Percentiles rank a stretch among this genome's conserved stretches.
Evolutionary conservation across 2,888 invertebrate species (phyloP).

Genomic region (Malachius bipustulatus): DNA sequence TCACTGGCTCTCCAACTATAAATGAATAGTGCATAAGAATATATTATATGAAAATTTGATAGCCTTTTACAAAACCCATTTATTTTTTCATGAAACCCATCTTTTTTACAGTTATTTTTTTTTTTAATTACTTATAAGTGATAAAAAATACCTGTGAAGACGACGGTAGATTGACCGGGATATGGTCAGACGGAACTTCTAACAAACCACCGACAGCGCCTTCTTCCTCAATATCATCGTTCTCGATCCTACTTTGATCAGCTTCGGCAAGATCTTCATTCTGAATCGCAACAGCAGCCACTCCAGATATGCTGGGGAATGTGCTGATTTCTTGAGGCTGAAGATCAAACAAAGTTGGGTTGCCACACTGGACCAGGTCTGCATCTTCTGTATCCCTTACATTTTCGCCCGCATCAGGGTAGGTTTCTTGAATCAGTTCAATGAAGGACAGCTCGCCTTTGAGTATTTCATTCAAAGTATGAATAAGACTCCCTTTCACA

Average conservation of each 20-base stretch:
- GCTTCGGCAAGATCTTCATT: conserved; percentile 72
- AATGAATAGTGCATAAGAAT: too few relatives aligned
- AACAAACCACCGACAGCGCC: conserved; percentile 35
- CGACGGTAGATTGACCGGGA: background rate
- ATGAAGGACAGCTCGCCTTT: conserved; percentile 31
- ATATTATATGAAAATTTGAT: too few relatives aligned
- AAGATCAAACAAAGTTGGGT: conserved; percentile 24
- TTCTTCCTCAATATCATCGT: conserved; percentile 29
- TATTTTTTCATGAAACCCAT: too few relatives aligned
- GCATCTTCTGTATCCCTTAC: conserved; percentile 8
- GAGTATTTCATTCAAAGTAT: conserved; percentile 29
- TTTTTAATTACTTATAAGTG: conserved; percentile 16
- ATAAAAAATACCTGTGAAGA: conserved; percentile 10
- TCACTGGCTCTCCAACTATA: too few relatives aligned
- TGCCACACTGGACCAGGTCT: conserved; percentile 34
- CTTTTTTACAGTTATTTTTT: conserved; percentile 8
- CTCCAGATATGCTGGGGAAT: conserved; percentile 32
- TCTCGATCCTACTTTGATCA: conserved; percentile 55
- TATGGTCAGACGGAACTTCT: conserved; percentile 16
- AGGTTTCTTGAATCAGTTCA: conserved; percentile 30
- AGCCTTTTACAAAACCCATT: conserved; percentile 22
- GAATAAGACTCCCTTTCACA: conserved; percentile 27
- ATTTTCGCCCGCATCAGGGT: conserved; percentile 9
- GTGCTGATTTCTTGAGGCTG: conserved; percentile 25
- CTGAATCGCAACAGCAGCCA: conserved; percentile 40